Evolutionary conservation across 1,140 invertebrate genomes (phyloP), one percentile per base, ranked within the genome.

Genomic region (Drosophila mojavensis): DNA sequence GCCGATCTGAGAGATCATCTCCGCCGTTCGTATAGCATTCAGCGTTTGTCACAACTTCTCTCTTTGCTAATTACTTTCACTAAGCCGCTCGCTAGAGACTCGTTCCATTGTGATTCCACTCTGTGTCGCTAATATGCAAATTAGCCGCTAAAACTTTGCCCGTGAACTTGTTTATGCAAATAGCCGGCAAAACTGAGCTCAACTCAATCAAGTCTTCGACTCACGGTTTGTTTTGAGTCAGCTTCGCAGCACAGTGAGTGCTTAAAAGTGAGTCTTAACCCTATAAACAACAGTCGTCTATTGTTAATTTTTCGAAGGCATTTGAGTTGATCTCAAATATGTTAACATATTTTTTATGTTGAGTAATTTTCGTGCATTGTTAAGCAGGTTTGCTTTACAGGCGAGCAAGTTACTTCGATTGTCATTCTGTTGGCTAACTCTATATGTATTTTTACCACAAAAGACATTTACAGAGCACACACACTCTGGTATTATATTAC

Each of bases 121-220:
- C 60, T 39, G 7, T 68, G 28, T 50, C 60, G 69, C 51, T 67
- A 70, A 79, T 65, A 88, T 86, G 81, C 83, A 88, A 88, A 88
- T 83, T 59, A 53, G 65, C 50, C 55, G 56, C 66, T 59, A 28
- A 88, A 88, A 89, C 72, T 88, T 86, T 83, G 83, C 76, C 83
- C 83, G 72, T 88, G 83, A 88, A 80, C 83, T 86, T 86, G 83
- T 83, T 86, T 86, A 86, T 86, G 80, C 73, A 79, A 86, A 86
- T 86, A 63, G 60, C 83, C 83, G 83, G 83, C 84, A 50, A 56
- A 39, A 53, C 60, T 59, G 30, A 24, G 13, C 50, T 48, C 47
- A 39, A 61, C 56, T 71, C 47, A n/a, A 5, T n/a, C 17, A 39
- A 30, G 63, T 59, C 50, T 70, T 58, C 30, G 39, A 51, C 58